Conservation (phyloP, 2,888 invertebrate species). For the Monopis laevigella region DNA sequence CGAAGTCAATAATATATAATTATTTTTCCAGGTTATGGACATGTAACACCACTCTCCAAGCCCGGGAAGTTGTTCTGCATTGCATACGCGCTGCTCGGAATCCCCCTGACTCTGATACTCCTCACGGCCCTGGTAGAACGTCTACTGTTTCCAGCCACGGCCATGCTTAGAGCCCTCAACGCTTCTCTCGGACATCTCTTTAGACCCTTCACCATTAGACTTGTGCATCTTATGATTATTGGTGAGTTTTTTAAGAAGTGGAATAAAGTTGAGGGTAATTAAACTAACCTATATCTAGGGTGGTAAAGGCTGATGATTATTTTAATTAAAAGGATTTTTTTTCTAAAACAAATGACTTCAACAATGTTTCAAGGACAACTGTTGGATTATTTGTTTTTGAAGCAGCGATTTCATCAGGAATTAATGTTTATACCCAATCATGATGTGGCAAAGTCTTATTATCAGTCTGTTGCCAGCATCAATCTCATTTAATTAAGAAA, state of each 20-base stretch:
- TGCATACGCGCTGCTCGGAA: constrained; percentile 84
- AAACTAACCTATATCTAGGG: constrained; percentile 1
- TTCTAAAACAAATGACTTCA: too few species aligned
- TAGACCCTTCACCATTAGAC: constrained; percentile 77
- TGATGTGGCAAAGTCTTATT: too few species aligned
- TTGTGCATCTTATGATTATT: constrained; percentile 78
- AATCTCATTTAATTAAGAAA: too few species aligned
- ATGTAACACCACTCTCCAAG: constrained; percentile 86
- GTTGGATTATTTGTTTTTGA: too few species aligned
- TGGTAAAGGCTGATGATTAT: too few species aligned
- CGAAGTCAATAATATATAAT: not conserved
- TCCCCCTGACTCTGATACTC: constrained; percentile 86
- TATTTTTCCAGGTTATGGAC: constrained; percentile 80
- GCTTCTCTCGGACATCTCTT: constrained; percentile 76
- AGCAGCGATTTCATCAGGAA: too few species aligned
- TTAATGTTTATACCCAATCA: too few species aligned
- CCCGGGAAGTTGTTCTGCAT: constrained; percentile 91
- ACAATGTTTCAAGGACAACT: too few species aligned
- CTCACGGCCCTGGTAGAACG: constrained; percentile 85
- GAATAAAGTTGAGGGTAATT: not conserved
- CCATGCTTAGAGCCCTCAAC: constrained; percentile 75
- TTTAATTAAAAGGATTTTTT: too few species aligned
- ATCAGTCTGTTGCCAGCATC: too few species aligned
- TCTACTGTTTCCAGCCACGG: constrained; percentile 77
- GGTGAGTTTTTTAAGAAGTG: constrained; percentile 39